Conservation (phyloP, 2,888 invertebrate species). For the Sycophila texana region DNA sequence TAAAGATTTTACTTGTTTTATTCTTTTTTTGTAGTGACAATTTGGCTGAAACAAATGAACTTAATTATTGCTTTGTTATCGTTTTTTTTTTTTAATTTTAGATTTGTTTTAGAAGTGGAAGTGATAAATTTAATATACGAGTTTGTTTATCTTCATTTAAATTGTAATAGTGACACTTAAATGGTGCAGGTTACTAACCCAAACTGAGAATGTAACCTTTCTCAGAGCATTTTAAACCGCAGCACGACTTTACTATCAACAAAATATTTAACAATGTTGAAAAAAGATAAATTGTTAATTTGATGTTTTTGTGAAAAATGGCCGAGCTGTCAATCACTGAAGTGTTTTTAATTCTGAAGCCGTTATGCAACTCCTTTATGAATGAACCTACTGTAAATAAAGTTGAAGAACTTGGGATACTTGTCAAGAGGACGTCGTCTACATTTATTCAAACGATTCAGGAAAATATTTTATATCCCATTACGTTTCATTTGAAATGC, state of each 20-base stretch:
- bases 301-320: constrained; percentile 27
- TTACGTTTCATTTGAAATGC: constrained; percentile 71
- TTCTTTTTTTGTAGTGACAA: too few relatives aligned
- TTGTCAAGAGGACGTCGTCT: constrained; percentile 73
- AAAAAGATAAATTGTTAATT: background rate
- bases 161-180: too few relatives aligned
- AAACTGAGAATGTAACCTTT: background rate
- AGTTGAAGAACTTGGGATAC: constrained; percentile 70
- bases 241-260: background rate
- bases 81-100: too few relatives aligned
- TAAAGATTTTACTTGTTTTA: too few relatives aligned
- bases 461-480: constrained; percentile 78
- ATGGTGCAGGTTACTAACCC: background rate
- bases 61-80: too few relatives aligned
- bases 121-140: background rate
- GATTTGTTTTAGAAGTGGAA: too few relatives aligned
- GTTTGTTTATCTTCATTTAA: too few relatives aligned
- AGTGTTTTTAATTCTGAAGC: constrained; percentile 74
- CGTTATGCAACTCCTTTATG: constrained; percentile 78
- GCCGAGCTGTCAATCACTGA: constrained; percentile 40
- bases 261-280: background rate
- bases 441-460: constrained; percentile 77
- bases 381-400: constrained; percentile 75
- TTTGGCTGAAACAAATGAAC: too few relatives aligned
- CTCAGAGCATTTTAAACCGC: background rate